Evolutionary conservation across 1,140 invertebrate species (phyloP), one percentile per base, ranked within the genome.

Genomic region (Whitmania pigra): DNA sequence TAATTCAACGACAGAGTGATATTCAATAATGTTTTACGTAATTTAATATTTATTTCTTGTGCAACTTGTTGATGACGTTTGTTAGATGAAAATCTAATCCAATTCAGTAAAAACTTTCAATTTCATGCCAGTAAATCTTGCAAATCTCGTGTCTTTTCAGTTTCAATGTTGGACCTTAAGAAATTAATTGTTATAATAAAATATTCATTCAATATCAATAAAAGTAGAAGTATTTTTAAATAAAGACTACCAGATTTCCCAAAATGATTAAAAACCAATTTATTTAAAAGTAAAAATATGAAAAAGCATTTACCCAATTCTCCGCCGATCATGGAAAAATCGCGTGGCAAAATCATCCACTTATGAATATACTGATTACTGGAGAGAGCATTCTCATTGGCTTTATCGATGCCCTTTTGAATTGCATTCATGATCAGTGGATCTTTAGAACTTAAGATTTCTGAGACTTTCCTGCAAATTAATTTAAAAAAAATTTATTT

Each of bases 351-450:
- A 74, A 94, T 87, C 25, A 84, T 82, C 82, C 92, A 92, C 79
- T 94, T 94, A 78, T 93, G 90, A 69, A 94, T 85, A 79, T 86
- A 88, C 78, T 92, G 90, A 67, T 91, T 91, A 81, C 91, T 90
- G 20, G 90, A 92, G 73, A 88, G 88, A 54, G 90, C 88, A 73
- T 88, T 83, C 73, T 84, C 83, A 81, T 93, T 94, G 40, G 87
- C 88, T 75, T 85, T 82, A 69, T 87, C 84, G 71, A 94, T 88
- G 43, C 86, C 90, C 9, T 36, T 25, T 49, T 70, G 79, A 31
- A 82, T 78, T 20, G 77, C 79, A 71, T 79, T 77, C 60, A 74
- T 67, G 40, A 79, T 66, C 71, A 11, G 53, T 68, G 69, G 57
- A 66, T 79, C 78, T 27, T 77, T 85, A 27, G 22, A 17, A 63